Base-by-base conservation (phyloP, 2,113 vertebrate species). In the Cettia cetti region DNA sequence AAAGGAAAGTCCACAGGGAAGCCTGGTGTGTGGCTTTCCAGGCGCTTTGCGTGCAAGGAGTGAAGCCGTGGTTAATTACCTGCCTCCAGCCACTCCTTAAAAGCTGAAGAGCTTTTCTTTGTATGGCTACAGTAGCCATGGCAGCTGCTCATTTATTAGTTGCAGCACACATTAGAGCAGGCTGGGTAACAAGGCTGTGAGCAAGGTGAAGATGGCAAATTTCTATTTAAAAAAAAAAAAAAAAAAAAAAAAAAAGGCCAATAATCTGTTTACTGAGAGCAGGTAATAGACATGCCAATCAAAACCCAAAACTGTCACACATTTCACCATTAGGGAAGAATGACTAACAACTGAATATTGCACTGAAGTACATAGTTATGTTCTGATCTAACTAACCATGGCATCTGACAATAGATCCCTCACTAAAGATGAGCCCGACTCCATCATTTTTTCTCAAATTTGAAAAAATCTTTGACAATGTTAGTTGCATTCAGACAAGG, bases 141-240 rank as follows among this genome's bases (percentile, higher is more conserved):
- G 88, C 83, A 97, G 95, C 91, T 94, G 91, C 70, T 94, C 77
- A 40, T 85, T 94, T 89, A 66, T 93, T 80, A 90, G 82, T 11
- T 77, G 53, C 76, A 79, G 80, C 37, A n/a, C 33, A 91, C 35
- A 45, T 52, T 39, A 89, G 66, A 90, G 82, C 45, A 93, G 66
- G 50, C 68, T 69, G 81, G 33, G 19, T 61, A 83, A 92, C 63
- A 42, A 65, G 28, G 56, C 3, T 45, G 30, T 18, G 63, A 37
- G 59, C 88, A 92, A 91, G 56, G 80, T 65, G 79, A 90, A 90
- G 31, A 61, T 33, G 39, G n/a, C 39, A 82, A 76, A 70, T 70
- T 79, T 53, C 18, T 84, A 10, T 22, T 71, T 1, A 59, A 37
- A 39, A 37, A 49, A 40, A 61, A 37, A 81, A 15, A 3, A 69